Evolutionary conservation across 2,113 vertebrate species (phyloP).

Genomic region (Poecile atricapillus): DNA sequence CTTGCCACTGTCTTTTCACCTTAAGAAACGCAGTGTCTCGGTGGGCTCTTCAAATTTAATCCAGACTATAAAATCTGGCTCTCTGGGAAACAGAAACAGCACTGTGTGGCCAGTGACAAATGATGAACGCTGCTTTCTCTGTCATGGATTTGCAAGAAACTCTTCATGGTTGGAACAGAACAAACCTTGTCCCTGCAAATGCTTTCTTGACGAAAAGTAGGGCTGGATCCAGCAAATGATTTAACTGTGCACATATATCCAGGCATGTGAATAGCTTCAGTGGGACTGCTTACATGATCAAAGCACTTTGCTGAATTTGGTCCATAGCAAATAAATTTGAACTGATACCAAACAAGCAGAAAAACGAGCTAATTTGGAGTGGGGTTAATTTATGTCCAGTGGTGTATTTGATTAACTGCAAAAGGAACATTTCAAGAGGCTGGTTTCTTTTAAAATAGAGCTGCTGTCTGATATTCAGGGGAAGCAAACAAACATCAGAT

Average conservation of each 20-base stretch:
- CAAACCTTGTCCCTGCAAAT: background rate
- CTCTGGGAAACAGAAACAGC: background rate
- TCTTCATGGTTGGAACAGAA: background rate
- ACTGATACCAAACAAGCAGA: conserved; percentile 1
- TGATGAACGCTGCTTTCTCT: background rate
- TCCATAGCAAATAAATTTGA: conserved; percentile 35
- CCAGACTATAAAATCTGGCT: background rate
- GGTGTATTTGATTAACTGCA: background rate
- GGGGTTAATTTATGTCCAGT: background rate
- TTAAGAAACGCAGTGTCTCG: background rate
- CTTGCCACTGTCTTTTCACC: background rate
- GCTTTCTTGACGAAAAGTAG: background rate
- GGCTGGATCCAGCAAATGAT: background rate
- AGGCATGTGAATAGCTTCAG: background rate
- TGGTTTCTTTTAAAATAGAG: background rate
- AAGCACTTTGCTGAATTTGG: conserved; percentile 28
- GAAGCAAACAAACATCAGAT: background rate
- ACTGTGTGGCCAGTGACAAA: background rate
- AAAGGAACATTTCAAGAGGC: conserved; percentile 8
- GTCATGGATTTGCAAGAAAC: background rate
- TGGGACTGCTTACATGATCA: background rate
- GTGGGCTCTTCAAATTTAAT: background rate
- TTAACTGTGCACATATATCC: background rate
- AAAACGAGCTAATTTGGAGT: conserved; percentile 13
- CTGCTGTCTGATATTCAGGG: conserved; percentile 5